Evolutionary conservation across 1,140 invertebrate species (phyloP).

Genomic region (Aphaenogaster rudis): DNA sequence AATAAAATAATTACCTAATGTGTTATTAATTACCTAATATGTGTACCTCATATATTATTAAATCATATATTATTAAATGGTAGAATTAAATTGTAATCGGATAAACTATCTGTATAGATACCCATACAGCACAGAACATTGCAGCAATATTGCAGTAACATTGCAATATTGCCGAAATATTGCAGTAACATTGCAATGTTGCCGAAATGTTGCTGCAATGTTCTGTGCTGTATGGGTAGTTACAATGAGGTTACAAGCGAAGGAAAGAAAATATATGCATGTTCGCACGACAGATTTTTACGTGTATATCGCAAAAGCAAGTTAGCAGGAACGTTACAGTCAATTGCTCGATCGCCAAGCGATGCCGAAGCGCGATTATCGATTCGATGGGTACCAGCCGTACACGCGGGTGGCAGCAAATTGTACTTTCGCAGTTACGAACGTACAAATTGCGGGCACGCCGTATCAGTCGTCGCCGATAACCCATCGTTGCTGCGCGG

Average conservation of each 20-base stretch:
- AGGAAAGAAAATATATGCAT: not conserved
- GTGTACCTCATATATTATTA: too few species aligned
- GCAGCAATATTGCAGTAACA: too few species aligned
- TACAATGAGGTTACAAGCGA: too few species aligned
- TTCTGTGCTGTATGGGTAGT: too few species aligned
- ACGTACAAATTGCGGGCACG: conserved; percentile 64
- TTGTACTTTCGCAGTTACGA: conserved; percentile 53
- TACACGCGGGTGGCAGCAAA: conserved; percentile 26
- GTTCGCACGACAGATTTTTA: not conserved
- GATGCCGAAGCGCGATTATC: conserved; percentile 27
- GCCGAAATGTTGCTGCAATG: too few species aligned
- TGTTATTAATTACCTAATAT: too few species aligned
- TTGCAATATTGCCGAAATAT: too few species aligned
- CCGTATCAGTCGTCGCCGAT: conserved; percentile 69
- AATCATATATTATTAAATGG: too few species aligned
- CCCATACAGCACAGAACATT: too few species aligned
- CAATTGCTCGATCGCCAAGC: not conserved
- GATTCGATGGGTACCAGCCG: conserved; percentile 37
- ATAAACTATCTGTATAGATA: too few species aligned
- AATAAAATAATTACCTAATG: not conserved
- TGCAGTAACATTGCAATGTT: too few species aligned
- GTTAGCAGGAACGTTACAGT: not conserved
- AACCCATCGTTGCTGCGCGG: conserved; percentile 61
- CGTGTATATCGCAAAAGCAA: not conserved
- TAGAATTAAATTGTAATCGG: too few species aligned